Percentiles rank a stretch among this genome's conserved stretches.
Conservation (phyloP, 2,113 vertebrate genomes). For the Lepidothrix coronata region DNA sequence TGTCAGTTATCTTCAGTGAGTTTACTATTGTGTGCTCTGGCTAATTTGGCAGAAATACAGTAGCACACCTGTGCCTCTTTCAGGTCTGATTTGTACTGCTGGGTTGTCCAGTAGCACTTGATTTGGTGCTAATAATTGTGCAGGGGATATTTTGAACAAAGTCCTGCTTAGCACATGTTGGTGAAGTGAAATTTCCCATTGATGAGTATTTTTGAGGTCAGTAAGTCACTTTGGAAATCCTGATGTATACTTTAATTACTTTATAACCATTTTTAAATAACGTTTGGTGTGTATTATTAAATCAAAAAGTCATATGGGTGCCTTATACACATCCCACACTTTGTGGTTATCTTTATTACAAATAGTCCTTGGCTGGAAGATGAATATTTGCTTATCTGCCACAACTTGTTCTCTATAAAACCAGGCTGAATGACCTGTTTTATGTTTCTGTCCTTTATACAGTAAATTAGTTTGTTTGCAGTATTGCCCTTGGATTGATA, state of each 20-base stretch:
- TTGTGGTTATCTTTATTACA: not conserved
- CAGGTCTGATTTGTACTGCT: not conserved
- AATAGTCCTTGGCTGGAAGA: not conserved
- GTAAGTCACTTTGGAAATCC: not conserved
- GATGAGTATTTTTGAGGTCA: not conserved
- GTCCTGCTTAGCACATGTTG: not conserved
- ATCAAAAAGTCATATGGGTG: not conserved
- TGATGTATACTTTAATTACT: not conserved
- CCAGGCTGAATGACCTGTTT: not conserved
- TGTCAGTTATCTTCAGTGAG: not conserved
- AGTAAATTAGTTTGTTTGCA: not conserved
- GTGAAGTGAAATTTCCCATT: not conserved
- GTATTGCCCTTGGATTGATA: slow-evolving; percentile 1
- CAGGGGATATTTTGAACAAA: not conserved
- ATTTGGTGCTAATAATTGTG: not conserved
- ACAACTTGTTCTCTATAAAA: not conserved
- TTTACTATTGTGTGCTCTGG: not conserved
- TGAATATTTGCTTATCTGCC: not conserved
- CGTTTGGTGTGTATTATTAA: not conserved
- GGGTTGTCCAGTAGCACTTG: not conserved
- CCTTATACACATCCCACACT: not conserved
- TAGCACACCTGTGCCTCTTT: not conserved
- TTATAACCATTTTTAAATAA: not conserved
- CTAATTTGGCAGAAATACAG: not conserved
- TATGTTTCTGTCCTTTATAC: not conserved